A percentile compares a stretch with the other conserved stretches of the same genome.
phyloP scores from a whole-genome alignment of 2,113 vertebrate species.

The Platanista minor region DNA sequence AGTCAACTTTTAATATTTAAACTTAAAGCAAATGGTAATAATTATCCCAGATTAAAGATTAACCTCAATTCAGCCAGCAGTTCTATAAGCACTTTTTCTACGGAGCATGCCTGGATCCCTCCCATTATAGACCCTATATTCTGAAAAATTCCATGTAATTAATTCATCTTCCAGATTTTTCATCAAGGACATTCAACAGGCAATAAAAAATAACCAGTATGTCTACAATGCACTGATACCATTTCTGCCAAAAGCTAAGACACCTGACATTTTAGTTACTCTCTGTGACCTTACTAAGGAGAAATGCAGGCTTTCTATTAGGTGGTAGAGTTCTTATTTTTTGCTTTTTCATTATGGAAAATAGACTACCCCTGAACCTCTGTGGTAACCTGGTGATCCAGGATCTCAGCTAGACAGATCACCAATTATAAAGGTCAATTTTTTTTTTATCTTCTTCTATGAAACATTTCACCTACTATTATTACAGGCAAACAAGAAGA shows the following conservation, averaged over 20 bases:
- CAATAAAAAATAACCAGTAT: slow-evolving; percentile 26
- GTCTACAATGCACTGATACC: neutral
- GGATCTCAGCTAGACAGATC: neutral
- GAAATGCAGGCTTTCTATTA: neutral
- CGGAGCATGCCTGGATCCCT: neutral
- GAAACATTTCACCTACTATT: neutral
- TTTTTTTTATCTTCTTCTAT: neutral
- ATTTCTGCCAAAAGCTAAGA: slow-evolving; percentile 18
- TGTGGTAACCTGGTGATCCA: neutral
- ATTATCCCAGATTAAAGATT: neutral
- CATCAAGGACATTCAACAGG: neutral
- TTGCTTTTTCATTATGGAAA: slow-evolving; percentile 28
- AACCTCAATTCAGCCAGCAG: slow-evolving; percentile 31
- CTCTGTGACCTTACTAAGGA: neutral
- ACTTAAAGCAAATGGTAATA: slow-evolving; percentile 24
- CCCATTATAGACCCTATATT: slow-evolving; percentile 5
- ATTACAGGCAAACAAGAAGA: neutral
- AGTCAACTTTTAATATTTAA: slow-evolving; percentile 37
- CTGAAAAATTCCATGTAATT: neutral
- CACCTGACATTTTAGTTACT: slow-evolving; percentile 16
- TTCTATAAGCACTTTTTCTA: slow-evolving; percentile 14
- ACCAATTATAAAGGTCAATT: neutral
- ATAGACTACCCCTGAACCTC: neutral
- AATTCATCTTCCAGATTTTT: slow-evolving; percentile 37
- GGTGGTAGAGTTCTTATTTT: neutral